Conservation (phyloP, 2,797 vertebrate species). For the Eidolon dupreanum region DNA sequence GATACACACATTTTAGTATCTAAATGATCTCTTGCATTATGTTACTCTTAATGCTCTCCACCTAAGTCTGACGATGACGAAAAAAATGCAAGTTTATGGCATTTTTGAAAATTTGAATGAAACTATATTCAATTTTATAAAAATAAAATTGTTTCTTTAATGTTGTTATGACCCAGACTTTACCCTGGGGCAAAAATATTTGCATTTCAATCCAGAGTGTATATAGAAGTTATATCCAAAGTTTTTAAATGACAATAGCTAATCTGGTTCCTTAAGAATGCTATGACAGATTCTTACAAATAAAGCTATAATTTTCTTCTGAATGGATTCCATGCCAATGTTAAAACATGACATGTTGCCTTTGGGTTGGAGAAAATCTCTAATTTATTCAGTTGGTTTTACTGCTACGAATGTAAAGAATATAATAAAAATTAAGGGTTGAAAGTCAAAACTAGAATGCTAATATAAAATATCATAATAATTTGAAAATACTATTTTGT, state of each 20-base stretch:
- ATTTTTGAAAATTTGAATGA: background rate
- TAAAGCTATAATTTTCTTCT: background rate
- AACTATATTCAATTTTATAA: background rate
- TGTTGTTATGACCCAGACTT: background rate
- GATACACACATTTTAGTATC: background rate
- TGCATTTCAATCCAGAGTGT: background rate
- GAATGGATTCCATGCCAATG: background rate
- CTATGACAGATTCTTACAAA: background rate
- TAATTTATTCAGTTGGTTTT: background rate
- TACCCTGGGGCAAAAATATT: background rate
- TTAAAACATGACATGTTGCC: background rate
- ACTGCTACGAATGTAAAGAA: background rate
- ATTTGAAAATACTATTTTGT: background rate
- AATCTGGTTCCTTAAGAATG: background rate
- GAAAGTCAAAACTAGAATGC: background rate
- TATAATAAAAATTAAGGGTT: background rate
- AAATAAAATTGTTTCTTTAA: background rate
- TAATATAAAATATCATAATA: background rate
- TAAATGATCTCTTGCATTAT: background rate
- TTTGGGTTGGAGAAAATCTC: background rate
- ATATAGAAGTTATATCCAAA: background rate
- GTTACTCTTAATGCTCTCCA: background rate
- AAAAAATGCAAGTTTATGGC: background rate
- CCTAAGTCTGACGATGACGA: background rate
- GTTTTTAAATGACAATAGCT: background rate